phyloP scores from a whole-genome alignment of 2,113 vertebrate species.

The Bos javanicus region DNA sequence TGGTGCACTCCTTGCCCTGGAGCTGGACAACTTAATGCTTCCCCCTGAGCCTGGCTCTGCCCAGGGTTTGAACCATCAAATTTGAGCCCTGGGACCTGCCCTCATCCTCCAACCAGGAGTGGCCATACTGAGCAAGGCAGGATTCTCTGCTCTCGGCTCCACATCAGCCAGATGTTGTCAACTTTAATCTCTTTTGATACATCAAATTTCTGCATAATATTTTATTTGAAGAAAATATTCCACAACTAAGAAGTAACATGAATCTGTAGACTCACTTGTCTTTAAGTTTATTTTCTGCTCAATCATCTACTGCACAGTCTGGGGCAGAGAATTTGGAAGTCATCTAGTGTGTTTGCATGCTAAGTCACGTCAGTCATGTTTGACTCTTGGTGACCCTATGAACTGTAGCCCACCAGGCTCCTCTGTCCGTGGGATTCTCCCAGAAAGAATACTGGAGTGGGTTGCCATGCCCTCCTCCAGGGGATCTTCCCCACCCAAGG shows the following conservation, averaged over 20 bases:
- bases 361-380: background rate
- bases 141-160: background rate
- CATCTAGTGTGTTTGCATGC: background rate
- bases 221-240: background rate
- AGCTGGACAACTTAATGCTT: background rate
- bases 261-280: background rate
- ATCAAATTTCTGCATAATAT: background rate
- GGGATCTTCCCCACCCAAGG: background rate
- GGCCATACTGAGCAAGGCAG: background rate
- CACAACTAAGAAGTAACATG: background rate
- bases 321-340: background rate
- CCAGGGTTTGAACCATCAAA: background rate
- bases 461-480: background rate
- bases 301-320: background rate
- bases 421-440: background rate
- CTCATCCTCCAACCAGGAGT: background rate
- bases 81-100: rapidly evolving
- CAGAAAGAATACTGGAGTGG: background rate
- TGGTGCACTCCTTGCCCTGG: background rate
- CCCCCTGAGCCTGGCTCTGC: background rate
- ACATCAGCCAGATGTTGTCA: background rate
- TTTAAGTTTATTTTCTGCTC: background rate
- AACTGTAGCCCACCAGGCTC: background rate
- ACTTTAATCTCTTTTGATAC: background rate
- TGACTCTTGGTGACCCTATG: background rate